Base-by-base conservation (phyloP, 2,888 invertebrate species). In the Taphrorychus bicolor region DNA sequence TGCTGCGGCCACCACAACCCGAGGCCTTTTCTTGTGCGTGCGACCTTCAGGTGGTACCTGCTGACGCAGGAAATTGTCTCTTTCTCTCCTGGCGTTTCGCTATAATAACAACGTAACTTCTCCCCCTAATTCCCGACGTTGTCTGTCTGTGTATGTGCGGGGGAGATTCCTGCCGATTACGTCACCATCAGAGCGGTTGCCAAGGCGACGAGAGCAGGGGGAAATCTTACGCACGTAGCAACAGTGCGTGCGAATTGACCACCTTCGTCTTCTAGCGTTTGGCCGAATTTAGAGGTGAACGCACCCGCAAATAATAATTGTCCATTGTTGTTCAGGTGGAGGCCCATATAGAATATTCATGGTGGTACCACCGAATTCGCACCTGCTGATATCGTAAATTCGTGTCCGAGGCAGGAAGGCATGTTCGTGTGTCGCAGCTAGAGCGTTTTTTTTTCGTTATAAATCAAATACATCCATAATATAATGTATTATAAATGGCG, bases 21-120 rank as follows among this genome's bases (percentile, higher is more conserved):
- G 49, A 56, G 62, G 62, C 41, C 51, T 64, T 59, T 59, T 64
- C 64, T 64, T 58, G 58, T 58, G 58, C 59, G 64, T 52, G 24
- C 53, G 64, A 64, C 64, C 64, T 64, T 64, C 64, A 59, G 45
- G 51, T 57, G 57, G 16, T 32, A 32, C 32, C 5, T 16, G 45
- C 45, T 5, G 14, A 45, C 14, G 45, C 11, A 32, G 9, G 9
- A 32, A n/a, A n/a, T n/a, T n/a, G n/a, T n/a, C n/a, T 32, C 32
- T 9, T 32, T 11, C 32, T 32, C 32, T 32, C 24, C 11, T 32
- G 9, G 11, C 32, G 32, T 32, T 11, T 9, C 32, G 32, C 32
- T 7, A 32, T 32, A 32, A 32, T n/a, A n/a, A n/a, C n/a, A n/a
- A n/a, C n/a, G n/a, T n/a, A n/a, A n/a, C n/a, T n/a, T n/a, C n/a